Evolutionary conservation across 2,797 vertebrate species (phyloP).

Genomic region (Brachyrhaphis roseni): DNA sequence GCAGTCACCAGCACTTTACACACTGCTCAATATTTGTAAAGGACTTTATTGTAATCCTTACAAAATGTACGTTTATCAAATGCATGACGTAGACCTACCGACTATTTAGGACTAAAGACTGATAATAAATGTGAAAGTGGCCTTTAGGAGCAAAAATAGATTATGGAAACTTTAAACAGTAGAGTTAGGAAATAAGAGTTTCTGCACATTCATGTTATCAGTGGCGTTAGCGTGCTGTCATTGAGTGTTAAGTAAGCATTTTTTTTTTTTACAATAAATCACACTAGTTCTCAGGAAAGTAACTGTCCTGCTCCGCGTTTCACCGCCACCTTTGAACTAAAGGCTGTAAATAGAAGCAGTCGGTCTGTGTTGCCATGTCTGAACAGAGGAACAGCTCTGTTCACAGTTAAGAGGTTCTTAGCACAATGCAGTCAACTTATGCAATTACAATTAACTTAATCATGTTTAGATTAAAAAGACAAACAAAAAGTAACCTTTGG

Average conservation of each 20-base stretch:
- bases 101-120: background rate
- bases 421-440: background rate
- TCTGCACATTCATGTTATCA: background rate
- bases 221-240: background rate
- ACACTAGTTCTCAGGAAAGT: background rate
- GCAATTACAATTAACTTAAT: background rate
- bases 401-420: background rate
- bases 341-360: background rate
- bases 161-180: background rate
- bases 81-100: background rate
- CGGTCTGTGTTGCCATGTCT: conserved; percentile 8
- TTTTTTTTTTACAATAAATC: background rate
- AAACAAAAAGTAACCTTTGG: background rate
- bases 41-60: background rate
- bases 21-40: background rate
- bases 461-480: background rate
- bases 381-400: background rate
- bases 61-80: background rate
- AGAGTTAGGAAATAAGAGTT: background rate
- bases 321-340: background rate
- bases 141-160: background rate
- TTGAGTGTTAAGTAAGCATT: background rate
- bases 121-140: background rate
- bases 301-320: conserved; percentile 5
- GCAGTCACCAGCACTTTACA: background rate